phyloP scores from a whole-genome alignment of 2,797 vertebrate genomes.

The Falco concolor region DNA sequence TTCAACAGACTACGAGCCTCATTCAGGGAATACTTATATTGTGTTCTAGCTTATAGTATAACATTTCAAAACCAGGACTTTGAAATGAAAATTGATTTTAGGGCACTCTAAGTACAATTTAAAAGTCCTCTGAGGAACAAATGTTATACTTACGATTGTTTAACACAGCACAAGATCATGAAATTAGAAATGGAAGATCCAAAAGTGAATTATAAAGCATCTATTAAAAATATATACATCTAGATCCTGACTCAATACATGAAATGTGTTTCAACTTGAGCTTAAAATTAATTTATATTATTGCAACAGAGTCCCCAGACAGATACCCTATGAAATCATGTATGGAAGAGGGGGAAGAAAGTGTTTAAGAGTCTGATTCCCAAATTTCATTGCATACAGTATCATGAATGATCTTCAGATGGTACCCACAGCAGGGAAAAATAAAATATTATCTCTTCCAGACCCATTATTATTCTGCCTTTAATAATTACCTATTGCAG shows the following conservation, averaged over 20 bases:
- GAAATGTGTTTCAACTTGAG: neutral
- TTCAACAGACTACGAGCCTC: neutral
- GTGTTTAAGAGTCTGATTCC: neutral
- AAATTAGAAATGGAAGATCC: constrained; percentile 1
- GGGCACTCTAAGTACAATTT: neutral
- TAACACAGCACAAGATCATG: neutral
- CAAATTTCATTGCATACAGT: neutral
- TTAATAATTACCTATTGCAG: neutral
- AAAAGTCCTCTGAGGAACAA: constrained; percentile 6
- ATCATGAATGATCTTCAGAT: neutral
- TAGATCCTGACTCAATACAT: neutral
- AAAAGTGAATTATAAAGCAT: neutral
- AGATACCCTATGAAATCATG: neutral
- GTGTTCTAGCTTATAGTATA: constrained; percentile 11
- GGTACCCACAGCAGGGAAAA: neutral
- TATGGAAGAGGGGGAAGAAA: neutral
- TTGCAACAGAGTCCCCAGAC: neutral
- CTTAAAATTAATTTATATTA: neutral
- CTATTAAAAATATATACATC: neutral
- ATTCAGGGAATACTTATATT: constrained; percentile 9
- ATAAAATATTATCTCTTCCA: neutral
- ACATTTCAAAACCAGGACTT: constrained; percentile 18
- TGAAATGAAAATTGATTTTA: constrained; percentile 17
- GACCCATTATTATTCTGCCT: neutral
- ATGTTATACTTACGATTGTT: neutral